Evolutionary conservation across 2,797 vertebrate genomes (phyloP).

Genomic region (Sebastes diploproa): DNA sequence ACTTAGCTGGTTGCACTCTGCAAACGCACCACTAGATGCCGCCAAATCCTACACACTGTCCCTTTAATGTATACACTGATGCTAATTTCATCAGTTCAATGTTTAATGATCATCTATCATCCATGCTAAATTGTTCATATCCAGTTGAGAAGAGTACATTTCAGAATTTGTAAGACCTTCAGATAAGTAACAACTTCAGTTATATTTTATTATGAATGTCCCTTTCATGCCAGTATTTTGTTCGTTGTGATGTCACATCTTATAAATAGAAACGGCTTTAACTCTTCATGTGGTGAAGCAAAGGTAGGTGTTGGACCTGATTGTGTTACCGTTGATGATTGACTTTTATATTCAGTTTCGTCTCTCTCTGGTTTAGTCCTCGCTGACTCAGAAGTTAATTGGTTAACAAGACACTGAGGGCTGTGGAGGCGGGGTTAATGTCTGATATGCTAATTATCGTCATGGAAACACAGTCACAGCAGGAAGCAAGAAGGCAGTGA

Average conservation of each 20-base stretch:
- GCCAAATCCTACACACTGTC: too few relatives aligned
- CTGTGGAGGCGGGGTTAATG: conserved; percentile 64
- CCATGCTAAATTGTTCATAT: neutral
- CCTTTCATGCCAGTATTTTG: neutral
- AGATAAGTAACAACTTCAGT: neutral
- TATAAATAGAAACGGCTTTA: neutral
- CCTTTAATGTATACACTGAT: neutral
- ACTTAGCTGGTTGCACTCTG: too few relatives aligned
- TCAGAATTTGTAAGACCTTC: neutral
- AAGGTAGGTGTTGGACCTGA: neutral
- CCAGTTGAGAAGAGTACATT: neutral
- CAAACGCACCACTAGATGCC: too few relatives aligned
- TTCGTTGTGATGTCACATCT: neutral
- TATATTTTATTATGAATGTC: neutral
- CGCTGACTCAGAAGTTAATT: conserved; percentile 56
- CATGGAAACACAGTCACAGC: conserved; percentile 76
- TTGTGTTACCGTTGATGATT: neutral
- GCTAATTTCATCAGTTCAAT: neutral
- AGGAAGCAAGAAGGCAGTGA: conserved; percentile 75
- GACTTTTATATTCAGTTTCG: conserved; percentile 12
- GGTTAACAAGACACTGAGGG: conserved; percentile 62
- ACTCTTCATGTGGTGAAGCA: neutral
- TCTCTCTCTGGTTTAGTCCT: conserved; percentile 9
- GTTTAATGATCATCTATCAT: neutral
- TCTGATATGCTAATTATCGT: conserved; percentile 74